A percentile compares a stretch with the other conserved stretches of the same genome.
phyloP scores from a whole-genome alignment of 2,888 invertebrate genomes.

The Esperia sulphurella region DNA sequence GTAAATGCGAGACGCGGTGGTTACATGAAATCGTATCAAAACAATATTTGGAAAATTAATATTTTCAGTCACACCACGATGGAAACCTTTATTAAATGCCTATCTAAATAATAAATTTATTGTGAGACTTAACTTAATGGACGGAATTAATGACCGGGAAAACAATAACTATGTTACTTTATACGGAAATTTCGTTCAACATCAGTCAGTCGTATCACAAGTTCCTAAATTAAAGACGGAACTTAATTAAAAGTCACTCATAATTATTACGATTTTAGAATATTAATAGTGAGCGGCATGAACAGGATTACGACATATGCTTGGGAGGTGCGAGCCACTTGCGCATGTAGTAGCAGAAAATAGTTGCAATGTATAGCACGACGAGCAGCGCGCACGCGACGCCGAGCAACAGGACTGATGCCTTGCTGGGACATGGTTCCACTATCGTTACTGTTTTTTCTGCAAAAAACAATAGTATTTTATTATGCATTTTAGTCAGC shows the following conservation, averaged over 20 bases:
- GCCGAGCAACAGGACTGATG: slow-evolving; percentile 93
- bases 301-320: slow-evolving; percentile 78
- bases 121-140: background rate
- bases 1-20: slow-evolving; percentile 72
- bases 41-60: slow-evolving; percentile 7
- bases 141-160: background rate
- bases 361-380: slow-evolving; percentile 92
- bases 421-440: slow-evolving; percentile 94
- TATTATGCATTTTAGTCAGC: too few species aligned
- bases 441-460: slow-evolving; percentile 94
- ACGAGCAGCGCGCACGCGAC: slow-evolving; percentile 94
- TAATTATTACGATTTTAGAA: slow-evolving; percentile 1
- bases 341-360: slow-evolving; percentile 96
- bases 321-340: slow-evolving; percentile 93
- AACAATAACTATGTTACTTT: slow-evolving; percentile 18
- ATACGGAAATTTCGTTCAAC: slow-evolving; percentile 35
- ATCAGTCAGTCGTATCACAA: slow-evolving; percentile 72
- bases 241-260: too few species aligned
- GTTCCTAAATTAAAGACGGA: slow-evolving; percentile 30
- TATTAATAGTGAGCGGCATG: slow-evolving; percentile 4
- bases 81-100: slow-evolving; percentile 9
- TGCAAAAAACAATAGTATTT: slow-evolving; percentile 38
- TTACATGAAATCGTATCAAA: slow-evolving; percentile 38
- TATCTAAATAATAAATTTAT: background rate
- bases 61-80: slow-evolving; percentile 36